Evolutionary conservation across 2,113 vertebrate species (phyloP), one percentile per base, ranked within the genome.

Genomic region (Chaetodon trifascialis): DNA sequence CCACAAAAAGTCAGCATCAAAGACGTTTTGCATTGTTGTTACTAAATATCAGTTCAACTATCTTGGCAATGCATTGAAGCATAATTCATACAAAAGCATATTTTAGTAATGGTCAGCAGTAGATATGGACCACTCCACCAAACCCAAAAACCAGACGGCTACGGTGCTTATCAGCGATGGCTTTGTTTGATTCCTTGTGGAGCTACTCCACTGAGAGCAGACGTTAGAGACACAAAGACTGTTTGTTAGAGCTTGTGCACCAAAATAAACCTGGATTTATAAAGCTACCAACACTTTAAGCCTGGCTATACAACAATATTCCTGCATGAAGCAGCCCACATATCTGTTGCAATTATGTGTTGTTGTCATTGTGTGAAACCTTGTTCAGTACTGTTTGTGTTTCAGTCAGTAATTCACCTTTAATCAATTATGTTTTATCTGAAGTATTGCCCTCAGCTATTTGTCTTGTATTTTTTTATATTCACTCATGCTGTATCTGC

Each of bases 1-100:
- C 63, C 73, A 87, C 67, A 17, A 71, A 73, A 85, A 66, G 55
- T 80, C 79, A 34, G 79, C 62, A 51, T 80, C 88, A 90, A 82
- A 76, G 59, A 55, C 2, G 5, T 76, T 66, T 42, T 1, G 21
- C 79, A 78, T 23, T 49, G 49, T 42, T 42, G 42, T 21, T 25
- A 30, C 54, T 54, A 38, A 73, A 64, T 86, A 79, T 86, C 76
- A 47, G 23, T 12, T 55, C 11, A 54, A 2, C 67, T 75, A 85
- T 80, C 73, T 66, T n/a, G 7, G 64, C 30, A 65, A 51, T 21
- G 59, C 55, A 65, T 77, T 66, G 82, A 74, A 73, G 74, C 12
- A 71, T 70, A 80, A 79, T 46, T 81, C 42, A 65, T 64, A n/a
- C 30, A 70, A 82, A 84, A 74, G 68, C 78, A 68, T 72, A 76